phyloP scores from a whole-genome alignment of 2,797 vertebrate genomes.

The Lepus oiostolus region DNA sequence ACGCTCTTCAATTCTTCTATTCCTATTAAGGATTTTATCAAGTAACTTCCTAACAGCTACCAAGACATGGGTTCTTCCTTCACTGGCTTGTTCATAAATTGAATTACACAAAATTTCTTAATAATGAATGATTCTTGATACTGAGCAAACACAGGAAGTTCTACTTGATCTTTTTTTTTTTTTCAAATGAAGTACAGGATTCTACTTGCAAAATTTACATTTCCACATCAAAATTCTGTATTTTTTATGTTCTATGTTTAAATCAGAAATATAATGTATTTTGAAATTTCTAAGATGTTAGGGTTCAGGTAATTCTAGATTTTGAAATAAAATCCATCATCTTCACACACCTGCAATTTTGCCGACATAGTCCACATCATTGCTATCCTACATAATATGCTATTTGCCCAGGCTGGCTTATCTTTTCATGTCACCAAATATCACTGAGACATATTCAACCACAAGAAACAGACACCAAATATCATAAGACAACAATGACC shows the following conservation, averaged over 20 bases:
- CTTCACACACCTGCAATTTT: background rate
- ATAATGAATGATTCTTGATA: background rate
- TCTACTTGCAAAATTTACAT: conserved; percentile 31
- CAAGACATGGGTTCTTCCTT: background rate
- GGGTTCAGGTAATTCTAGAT: background rate
- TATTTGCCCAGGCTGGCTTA: background rate
- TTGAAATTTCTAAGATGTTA: conserved; percentile 5
- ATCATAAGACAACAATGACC: background rate
- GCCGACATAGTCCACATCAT: background rate
- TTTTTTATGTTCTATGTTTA: background rate
- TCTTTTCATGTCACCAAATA: background rate
- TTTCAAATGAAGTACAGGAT: background rate
- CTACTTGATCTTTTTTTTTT: conserved; percentile 3
- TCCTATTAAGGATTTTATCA: background rate
- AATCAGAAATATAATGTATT: background rate
- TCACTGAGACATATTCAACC: background rate
- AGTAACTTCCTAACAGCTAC: background rate
- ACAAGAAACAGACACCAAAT: background rate
- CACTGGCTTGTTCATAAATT: conserved; percentile 43
- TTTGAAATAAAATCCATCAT: conserved; percentile 32
- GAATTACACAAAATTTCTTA: conserved; percentile 43
- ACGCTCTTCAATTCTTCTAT: background rate
- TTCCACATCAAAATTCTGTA: background rate
- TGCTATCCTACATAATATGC: background rate
- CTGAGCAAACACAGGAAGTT: background rate